phyloP scores from a whole-genome alignment of 1,140 invertebrate genomes.

The Drosophila bipectinata region DNA sequence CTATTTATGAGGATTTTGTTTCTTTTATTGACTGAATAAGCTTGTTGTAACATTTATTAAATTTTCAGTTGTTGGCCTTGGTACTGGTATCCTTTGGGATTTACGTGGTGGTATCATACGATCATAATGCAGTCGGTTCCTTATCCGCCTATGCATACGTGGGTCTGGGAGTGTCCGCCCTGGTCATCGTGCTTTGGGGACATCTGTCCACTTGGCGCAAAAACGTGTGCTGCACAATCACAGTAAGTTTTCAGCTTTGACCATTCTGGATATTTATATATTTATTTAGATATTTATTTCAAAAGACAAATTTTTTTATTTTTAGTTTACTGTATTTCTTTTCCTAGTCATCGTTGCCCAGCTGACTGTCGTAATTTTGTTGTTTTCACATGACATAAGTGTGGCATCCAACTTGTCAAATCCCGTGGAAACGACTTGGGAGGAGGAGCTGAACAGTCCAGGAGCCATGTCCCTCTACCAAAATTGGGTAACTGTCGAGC shows the following conservation, averaged over 20 bases:
- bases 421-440: slow-evolving; percentile 63
- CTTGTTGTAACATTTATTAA: not conserved
- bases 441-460: slow-evolving; percentile 67
- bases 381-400: slow-evolving; percentile 15
- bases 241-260: slow-evolving; percentile 45
- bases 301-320: not conserved
- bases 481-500: slow-evolving; percentile 62
- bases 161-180: slow-evolving; percentile 46
- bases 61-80: slow-evolving; percentile 63
- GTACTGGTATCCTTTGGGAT: slow-evolving; percentile 72
- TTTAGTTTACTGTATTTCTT: slow-evolving; percentile 63
- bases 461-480: slow-evolving; percentile 79
- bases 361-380: slow-evolving; percentile 30
- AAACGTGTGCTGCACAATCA: slow-evolving; percentile 77
- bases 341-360: slow-evolving; percentile 64
- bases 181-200: slow-evolving; percentile 67
- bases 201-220: slow-evolving; percentile 64
- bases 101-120: slow-evolving; percentile 65
- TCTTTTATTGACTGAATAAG: not conserved
- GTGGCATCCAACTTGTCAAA: slow-evolving; percentile 64
- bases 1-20: not conserved
- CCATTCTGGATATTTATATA: not conserved
- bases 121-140: slow-evolving; percentile 47
- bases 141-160: slow-evolving; percentile 46
- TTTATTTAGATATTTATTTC: not conserved